Base-by-base conservation (phyloP, 1,140 invertebrate genomes). In the Tribolium madens region DNA sequence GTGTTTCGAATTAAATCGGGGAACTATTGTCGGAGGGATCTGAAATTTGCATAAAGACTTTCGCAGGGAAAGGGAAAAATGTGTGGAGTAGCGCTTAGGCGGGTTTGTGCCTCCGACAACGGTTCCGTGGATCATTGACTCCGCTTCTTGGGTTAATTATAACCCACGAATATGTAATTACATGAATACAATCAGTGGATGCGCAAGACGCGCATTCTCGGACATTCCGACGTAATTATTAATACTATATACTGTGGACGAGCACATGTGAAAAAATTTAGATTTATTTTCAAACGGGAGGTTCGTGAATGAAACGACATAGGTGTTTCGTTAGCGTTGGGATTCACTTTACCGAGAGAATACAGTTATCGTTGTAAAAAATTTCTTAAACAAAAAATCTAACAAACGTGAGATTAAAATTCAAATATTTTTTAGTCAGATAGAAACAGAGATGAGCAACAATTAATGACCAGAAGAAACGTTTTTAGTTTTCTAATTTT, bases 161-260 rank as follows among this genome's bases (percentile, higher is more conserved):
- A 84, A 84, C 83, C 82, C 83, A 84, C 82, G 82, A 84, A 84
- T 84, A 84, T 84, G 82, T 84, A 84, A 84, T 84, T 84, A 84
- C 83, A 82, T 77, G 82, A 84, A 84, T 78, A 84, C 83, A 84
- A 84, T 84, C 83, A 84, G 80, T 83, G 81, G 80, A 84, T 84
- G 82, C 82, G 82, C 82, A 81, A 82, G 82, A 82, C 81, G 79
- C 82, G 78, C 81, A 80, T 83, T 79, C 81, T 81, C 81, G 82
- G 83, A 83, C 83, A 84, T 84, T 83, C 83, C 81, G 78, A 75
- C 36, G 80, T 82, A 82, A 83, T 83, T 84, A 84, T 84, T 82
- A 82, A 84, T 84, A n/a, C n/a, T n/a, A 84, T 82, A 82, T 80
- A 79, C 76, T 76, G 69, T 76, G 31, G 26, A 10, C 36, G 68